Conservation (phyloP, 2,797 vertebrate genomes). For the Myotis myotis region DNA sequence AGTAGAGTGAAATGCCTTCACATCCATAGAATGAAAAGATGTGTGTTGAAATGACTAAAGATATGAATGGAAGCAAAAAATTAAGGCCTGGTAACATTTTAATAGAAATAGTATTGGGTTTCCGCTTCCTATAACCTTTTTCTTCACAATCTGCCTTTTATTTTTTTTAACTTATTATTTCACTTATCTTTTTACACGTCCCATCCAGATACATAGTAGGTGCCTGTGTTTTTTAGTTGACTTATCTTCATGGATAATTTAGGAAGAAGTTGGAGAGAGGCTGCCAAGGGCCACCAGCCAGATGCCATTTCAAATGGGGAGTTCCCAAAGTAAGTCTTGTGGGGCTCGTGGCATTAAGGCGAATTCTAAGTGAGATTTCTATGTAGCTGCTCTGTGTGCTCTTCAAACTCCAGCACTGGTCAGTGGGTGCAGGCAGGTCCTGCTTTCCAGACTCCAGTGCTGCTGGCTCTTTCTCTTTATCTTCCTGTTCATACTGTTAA, state of each 20-base stretch:
- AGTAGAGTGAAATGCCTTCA: background rate
- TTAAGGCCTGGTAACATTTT: background rate
- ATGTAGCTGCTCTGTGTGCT: background rate
- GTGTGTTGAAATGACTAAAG: background rate
- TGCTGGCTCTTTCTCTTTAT: background rate
- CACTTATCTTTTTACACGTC: background rate
- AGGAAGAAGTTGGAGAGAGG: background rate
- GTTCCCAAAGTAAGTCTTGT: background rate
- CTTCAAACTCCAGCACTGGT: background rate
- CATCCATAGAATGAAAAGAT: background rate
- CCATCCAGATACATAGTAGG: background rate
- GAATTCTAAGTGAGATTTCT: background rate
- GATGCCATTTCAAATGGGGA: background rate
- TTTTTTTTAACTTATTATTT: background rate
- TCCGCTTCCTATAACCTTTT: background rate
- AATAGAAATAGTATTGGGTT: background rate
- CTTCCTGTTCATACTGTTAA: too few species aligned
- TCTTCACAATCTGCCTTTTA: background rate
- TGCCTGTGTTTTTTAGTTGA: background rate
- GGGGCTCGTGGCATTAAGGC: background rate
- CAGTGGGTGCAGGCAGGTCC: background rate
- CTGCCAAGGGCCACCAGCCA: accelerated
- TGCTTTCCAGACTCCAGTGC: background rate
- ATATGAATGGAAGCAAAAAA: background rate
- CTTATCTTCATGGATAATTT: background rate